phyloP scores from a whole-genome alignment of 2,113 vertebrate species.

The Dicerorhinus sumatrensis region DNA sequence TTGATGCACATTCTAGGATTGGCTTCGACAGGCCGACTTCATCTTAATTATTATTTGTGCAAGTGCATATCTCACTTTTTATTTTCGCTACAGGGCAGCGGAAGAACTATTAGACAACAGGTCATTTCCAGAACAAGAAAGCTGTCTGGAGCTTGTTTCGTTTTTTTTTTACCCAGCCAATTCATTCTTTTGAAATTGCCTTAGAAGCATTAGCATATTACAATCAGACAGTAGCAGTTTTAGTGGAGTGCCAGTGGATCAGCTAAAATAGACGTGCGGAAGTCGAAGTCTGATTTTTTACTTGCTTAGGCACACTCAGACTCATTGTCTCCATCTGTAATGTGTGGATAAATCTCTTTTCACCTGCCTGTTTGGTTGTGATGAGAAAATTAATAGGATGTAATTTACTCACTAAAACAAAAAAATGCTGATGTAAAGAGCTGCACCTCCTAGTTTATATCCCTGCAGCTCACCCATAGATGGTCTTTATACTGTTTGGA shows the following conservation, averaged over 20 bases:
- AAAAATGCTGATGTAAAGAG: background rate
- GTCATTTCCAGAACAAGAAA: background rate
- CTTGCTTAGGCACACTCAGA: background rate
- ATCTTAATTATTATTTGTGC: background rate
- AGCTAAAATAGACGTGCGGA: accelerated
- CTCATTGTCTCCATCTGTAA: background rate
- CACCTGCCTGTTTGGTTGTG: background rate
- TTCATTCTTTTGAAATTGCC: background rate
- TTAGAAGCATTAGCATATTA: background rate
- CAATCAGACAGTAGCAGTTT: background rate
- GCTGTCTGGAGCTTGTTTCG: background rate
- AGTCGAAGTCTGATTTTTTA: background rate
- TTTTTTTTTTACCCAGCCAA: background rate
- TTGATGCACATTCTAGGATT: accelerated
- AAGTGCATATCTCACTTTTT: background rate
- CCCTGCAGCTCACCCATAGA: no score
- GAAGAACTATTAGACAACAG: background rate
- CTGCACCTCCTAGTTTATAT: background rate
- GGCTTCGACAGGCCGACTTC: background rate
- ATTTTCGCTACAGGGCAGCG: background rate
- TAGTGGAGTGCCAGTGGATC: background rate
- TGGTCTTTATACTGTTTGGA: background rate
- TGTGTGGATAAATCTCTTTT: background rate
- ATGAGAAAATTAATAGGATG: background rate
- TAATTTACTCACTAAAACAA: background rate